Evolutionary conservation across 2,113 vertebrate species (phyloP).

Genomic region (Austrofundulus limnaeus): DNA sequence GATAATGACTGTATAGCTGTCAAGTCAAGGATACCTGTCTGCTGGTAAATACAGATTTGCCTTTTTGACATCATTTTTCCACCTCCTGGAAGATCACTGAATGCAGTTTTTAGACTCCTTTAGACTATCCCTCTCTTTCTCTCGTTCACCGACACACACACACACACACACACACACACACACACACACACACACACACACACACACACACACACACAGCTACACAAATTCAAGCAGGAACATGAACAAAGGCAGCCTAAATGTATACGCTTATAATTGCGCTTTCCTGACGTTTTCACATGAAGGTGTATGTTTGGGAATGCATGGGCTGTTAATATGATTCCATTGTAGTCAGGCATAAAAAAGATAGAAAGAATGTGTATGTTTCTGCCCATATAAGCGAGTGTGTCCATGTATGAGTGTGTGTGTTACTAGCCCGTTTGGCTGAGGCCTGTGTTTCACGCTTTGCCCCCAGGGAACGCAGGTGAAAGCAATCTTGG

Average conservation of each 20-base stretch:
- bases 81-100: conserved; percentile 78
- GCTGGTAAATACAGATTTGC: conserved; percentile 85
- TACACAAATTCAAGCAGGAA: conserved; percentile 21
- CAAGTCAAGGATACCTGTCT: conserved; percentile 85
- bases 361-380: conserved; percentile 65
- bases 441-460: conserved; percentile 75
- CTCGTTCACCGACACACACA: conserved; percentile 20
- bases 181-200: conserved; percentile 9
- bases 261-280: conserved; percentile 74
- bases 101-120: conserved; percentile 63
- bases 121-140: conserved; percentile 49
- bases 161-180: conserved; percentile 25
- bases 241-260: conserved; percentile 64
- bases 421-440: conserved; percentile 67
- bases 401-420: conserved; percentile 60
- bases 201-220: conserved; percentile 2
- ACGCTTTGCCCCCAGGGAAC: conserved; percentile 73
- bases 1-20: conserved; percentile 87
- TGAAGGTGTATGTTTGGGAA: conserved; percentile 65
- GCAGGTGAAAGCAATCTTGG: conserved; percentile 82
- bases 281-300: conserved; percentile 69
- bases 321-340: conserved; percentile 69
- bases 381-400: conserved; percentile 32
- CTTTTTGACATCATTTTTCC: conserved; percentile 82
- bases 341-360: conserved; percentile 73